phyloP scores from a whole-genome alignment of 2,888 invertebrate genomes.

The Melanargia galathea region DNA sequence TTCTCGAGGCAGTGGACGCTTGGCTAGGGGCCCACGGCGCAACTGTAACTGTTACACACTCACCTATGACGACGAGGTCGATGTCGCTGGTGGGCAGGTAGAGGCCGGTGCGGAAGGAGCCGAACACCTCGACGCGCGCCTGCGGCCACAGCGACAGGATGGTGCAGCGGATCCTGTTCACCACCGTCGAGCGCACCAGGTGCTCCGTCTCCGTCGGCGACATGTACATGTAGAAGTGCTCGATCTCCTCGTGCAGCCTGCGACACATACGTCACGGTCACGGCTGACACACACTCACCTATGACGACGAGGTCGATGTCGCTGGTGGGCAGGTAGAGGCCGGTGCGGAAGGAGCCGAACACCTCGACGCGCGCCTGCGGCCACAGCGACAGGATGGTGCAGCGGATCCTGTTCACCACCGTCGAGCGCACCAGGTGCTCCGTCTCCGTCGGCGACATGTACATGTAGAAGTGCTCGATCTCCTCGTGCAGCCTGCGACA shows the following conservation, averaged over 20 bases:
- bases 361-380: constrained; percentile 97
- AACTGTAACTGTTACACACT: too few species aligned
- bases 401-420: constrained; percentile 94
- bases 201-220: constrained; percentile 96
- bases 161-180: constrained; percentile 92
- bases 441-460: constrained; percentile 96
- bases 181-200: constrained; percentile 92
- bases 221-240: constrained; percentile 98
- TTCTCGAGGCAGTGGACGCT: too few species aligned
- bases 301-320: constrained; percentile 86
- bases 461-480: constrained; percentile 97
- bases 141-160: constrained; percentile 95
- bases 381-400: constrained; percentile 94
- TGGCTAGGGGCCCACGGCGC: too few species aligned
- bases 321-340: constrained; percentile 98
- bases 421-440: constrained; percentile 94
- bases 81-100: constrained; percentile 97
- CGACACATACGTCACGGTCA: constrained; percentile 29
- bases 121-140: constrained; percentile 98
- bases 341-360: constrained; percentile 98
- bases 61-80: constrained; percentile 84
- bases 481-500: constrained; percentile 94
- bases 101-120: constrained; percentile 97
- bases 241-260: constrained; percentile 98
- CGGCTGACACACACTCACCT: constrained; percentile 66